Conservation (phyloP, 2,113 vertebrate species). For the Nycticebus coucang region DNA sequence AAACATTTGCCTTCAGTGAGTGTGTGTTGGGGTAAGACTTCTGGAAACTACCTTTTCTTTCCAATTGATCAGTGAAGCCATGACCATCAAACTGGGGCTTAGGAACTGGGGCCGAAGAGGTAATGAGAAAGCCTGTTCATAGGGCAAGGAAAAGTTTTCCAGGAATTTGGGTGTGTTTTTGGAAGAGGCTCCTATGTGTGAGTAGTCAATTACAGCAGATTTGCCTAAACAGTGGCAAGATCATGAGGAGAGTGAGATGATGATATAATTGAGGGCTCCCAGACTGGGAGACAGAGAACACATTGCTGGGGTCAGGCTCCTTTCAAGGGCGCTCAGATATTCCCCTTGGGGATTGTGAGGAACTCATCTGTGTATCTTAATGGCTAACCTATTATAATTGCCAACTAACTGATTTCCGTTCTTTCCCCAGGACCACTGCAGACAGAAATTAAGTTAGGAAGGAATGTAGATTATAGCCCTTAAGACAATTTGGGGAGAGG, state of each 20-base stretch:
- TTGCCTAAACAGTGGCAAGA: not conserved
- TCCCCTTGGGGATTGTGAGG: not conserved
- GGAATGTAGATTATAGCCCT: not conserved
- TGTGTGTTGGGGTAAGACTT: not conserved
- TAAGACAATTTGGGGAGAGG: not conserved
- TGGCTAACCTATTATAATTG: not conserved
- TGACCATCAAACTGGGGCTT: not conserved
- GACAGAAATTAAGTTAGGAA: not conserved
- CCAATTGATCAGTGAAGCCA: not conserved
- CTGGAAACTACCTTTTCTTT: slow-evolving; percentile 54
- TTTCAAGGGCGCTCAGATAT: not conserved
- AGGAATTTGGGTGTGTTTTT: slow-evolving; percentile 33
- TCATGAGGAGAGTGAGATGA: not conserved
- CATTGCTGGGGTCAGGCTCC: not conserved
- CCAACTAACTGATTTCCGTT: not conserved
- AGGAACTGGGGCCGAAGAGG: not conserved
- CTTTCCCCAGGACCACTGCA: not conserved
- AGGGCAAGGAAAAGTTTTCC: slow-evolving; percentile 22
- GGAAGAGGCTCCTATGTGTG: not conserved
- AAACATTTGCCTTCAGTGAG: not conserved
- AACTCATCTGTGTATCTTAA: not conserved
- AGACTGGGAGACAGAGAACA: not conserved
- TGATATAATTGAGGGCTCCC: not conserved
- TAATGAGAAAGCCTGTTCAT: not conserved
- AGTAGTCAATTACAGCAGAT: not conserved